These are phyloP conservation scores for Paratilapia polleni DNA, from an alignment of 2,113 vertebrate species.

Conservation along the genomic window DNA sequence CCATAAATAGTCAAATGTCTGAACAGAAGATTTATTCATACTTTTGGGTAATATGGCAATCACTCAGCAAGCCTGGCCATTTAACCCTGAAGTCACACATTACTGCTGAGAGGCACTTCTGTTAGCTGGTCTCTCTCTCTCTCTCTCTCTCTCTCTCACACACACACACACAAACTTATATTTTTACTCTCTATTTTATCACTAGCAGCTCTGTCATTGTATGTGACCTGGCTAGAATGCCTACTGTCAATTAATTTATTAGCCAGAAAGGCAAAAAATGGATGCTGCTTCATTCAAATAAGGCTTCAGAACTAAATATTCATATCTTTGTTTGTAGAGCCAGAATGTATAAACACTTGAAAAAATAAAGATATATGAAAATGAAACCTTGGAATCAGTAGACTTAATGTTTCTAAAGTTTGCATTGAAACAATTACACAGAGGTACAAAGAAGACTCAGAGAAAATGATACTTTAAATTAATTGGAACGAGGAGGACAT, in stretches of 20 bases:
- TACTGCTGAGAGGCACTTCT: constrained; percentile 54
- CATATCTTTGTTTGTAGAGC: no score
- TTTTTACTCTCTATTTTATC: neutral
- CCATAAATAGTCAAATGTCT: constrained; percentile 59
- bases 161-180: neutral
- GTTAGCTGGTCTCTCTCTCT: constrained; percentile 36
- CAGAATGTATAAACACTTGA: neutral
- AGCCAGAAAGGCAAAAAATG: neutral
- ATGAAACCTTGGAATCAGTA: no score
- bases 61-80: constrained; percentile 62
- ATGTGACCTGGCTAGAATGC: constrained; percentile 26
- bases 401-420: no score
- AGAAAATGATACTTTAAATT: constrained; percentile 12
- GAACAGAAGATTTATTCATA: constrained; percentile 77
- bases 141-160: neutral
- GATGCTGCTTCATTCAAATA: neutral
- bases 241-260: constrained; percentile 22
- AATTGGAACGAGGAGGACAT: constrained; percentile 17
- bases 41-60: constrained; percentile 63
- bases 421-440: no score
- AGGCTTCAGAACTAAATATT: neutral
- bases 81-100: constrained; percentile 40
- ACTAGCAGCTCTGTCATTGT: constrained; percentile 15
- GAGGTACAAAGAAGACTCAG: neutral
- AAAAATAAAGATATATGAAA: neutral